phyloP scores from a whole-genome alignment of 2,113 vertebrate species.

The Triplophysa siluroides region DNA sequence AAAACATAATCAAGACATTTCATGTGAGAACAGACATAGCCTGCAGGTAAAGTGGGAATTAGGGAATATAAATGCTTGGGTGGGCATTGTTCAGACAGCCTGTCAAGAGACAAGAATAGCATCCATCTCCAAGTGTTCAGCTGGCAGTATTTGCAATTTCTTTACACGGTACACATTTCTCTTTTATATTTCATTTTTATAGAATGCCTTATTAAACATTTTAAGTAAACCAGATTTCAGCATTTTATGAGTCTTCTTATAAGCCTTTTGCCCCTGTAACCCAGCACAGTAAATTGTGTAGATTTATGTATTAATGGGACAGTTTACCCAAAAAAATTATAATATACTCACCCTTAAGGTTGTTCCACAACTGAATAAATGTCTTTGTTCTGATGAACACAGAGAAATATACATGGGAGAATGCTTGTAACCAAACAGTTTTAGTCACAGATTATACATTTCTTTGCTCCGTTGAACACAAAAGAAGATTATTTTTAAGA shows the following conservation, averaged over 20 bases:
- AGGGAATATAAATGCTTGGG: slow-evolving; percentile 33
- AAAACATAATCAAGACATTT: background rate
- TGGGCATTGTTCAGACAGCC: slow-evolving; percentile 35
- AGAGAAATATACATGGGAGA: no score
- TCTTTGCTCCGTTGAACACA: no score
- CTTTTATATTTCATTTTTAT: background rate
- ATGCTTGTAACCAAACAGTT: no score
- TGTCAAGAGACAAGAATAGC: slow-evolving; percentile 30
- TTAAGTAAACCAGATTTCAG: background rate
- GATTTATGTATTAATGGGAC: background rate
- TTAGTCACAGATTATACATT: no score
- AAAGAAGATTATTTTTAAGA: no score
- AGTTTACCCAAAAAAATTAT: no score
- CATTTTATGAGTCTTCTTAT: background rate
- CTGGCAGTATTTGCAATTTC: background rate
- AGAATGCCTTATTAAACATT: background rate
- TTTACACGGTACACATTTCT: background rate
- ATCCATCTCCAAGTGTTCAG: slow-evolving; percentile 2
- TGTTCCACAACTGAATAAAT: no score
- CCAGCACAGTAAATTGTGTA: background rate
- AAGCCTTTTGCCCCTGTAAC: background rate
- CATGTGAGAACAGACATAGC: slow-evolving; percentile 9
- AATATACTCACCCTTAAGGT: no score
- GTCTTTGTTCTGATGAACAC: no score
- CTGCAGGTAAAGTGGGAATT: slow-evolving; percentile 21